Evolutionary conservation across 2,797 vertebrate species (phyloP), one percentile per base, ranked within the genome.

Genomic region (Vultur gryphus): DNA sequence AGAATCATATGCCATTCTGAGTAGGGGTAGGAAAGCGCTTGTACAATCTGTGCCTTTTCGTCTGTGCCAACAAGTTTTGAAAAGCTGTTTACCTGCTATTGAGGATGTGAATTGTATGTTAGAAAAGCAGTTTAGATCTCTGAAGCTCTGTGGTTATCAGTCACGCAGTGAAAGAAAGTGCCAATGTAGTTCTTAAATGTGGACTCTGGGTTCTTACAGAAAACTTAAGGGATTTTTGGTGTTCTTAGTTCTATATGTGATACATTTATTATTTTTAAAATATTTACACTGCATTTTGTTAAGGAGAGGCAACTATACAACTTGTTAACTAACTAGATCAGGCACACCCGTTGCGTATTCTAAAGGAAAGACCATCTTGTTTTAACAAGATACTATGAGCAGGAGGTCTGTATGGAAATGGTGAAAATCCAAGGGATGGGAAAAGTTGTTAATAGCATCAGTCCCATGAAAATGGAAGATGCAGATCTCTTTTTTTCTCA

Each of bases 61-160:
- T 89, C 49, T 97, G 67, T 96, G 93, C 95, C 96, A 97, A 52
- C 37, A 89, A 61, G 87, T 87, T 94, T 65, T 94, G 90, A 82
- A 92, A 92, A 93, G 81, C 77, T 93, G 84, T 94, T 95, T 93
- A 82, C 83, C 13, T 16, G 72, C 86, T 87, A 46, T 59, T 87
- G 70, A 66, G 54, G 55, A 96, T 90, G 35, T 61, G 91, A 94
- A 64, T 58, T 85, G n/a, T 67, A 49, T 83, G 46, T 89, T 92
- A 76, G 90, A 81, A 92, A 92, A 94, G 46, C 78, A 77, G 39
- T 75, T 93, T 43, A 90, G 29, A 24, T 91, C 39, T 81, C 54
- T 64, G 44, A 85, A 87, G 54, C 17, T 64, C 37, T 77, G 44
- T 95, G 16, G 26, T 94, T 84, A 43, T 81, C 25, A 3, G 37